Conservation (phyloP, 2,113 vertebrate species). For the Fukomys damarensis region DNA sequence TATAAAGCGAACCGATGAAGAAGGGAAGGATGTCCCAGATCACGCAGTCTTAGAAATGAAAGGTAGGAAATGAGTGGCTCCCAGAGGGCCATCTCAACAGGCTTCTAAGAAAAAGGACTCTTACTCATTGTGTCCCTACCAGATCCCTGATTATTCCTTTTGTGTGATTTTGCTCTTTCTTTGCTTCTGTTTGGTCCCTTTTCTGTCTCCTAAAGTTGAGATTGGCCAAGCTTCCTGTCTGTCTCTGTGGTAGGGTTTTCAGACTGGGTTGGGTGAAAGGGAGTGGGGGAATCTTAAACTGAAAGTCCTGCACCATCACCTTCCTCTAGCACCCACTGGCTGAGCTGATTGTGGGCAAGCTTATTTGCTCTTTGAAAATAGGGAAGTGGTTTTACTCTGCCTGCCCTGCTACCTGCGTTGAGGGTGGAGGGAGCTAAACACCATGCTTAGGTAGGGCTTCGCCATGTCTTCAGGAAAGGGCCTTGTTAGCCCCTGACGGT, state of each 20-base stretch:
- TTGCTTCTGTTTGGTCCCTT: constrained; percentile 45
- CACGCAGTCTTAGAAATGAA: constrained; percentile 98
- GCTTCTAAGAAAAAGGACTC: neutral
- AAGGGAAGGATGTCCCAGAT: constrained; percentile 97
- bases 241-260: neutral
- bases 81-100: neutral
- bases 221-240: neutral
- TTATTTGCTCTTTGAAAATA: neutral
- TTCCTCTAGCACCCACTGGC: neutral
- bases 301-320: neutral
- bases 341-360: neutral
- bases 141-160: neutral
- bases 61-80: constrained; percentile 88
- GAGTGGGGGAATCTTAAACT: neutral
- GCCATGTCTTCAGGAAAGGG: neutral
- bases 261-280: neutral
- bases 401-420: neutral
- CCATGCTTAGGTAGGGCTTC: neutral
- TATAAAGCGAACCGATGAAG: constrained; percentile 96
- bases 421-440: neutral
- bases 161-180: neutral
- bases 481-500: neutral
- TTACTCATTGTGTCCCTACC: too few species aligned
- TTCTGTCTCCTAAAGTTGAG: neutral
- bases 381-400: neutral